These are phyloP conservation scores for Drosophila falleni DNA, from an alignment of 2,888 invertebrate species.

Conservation along the genomic window DNA sequence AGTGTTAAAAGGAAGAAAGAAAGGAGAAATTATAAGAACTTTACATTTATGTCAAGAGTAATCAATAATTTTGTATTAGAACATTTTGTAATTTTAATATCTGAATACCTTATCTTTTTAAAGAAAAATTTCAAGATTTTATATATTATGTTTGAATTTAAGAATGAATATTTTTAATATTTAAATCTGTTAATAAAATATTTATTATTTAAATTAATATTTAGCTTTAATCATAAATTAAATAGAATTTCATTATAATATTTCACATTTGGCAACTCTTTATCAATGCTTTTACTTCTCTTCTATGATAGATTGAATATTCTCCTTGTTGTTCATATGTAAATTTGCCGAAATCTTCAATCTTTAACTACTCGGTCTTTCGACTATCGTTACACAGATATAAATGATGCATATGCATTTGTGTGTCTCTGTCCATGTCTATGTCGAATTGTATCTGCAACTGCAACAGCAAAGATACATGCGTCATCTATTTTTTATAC, in stretches of 20 bases:
- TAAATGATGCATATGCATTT: constrained; percentile 72
- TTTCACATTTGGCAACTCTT: too few species aligned
- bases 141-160: too few species aligned
- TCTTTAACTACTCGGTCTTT: constrained; percentile 38
- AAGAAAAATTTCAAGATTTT: too few species aligned
- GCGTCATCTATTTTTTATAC: constrained; percentile 74
- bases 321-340: constrained; percentile 22
- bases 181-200: too few species aligned
- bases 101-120: too few species aligned
- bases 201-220: background rate
- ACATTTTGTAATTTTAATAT: too few species aligned
- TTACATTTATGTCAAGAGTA: background rate
- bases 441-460: constrained; percentile 36
- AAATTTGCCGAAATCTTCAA: constrained; percentile 41
- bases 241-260: background rate
- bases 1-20: background rate
- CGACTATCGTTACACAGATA: constrained; percentile 31
- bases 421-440: constrained; percentile 43
- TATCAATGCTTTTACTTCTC: background rate
- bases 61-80: background rate
- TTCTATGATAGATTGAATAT: constrained; percentile 26
- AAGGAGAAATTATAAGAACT: background rate
- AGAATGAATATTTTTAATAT: too few species aligned
- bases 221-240: background rate
- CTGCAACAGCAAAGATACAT: constrained; percentile 57